phyloP scores from a whole-genome alignment of 2,888 invertebrate genomes.

The Tachystola acroxantha region DNA sequence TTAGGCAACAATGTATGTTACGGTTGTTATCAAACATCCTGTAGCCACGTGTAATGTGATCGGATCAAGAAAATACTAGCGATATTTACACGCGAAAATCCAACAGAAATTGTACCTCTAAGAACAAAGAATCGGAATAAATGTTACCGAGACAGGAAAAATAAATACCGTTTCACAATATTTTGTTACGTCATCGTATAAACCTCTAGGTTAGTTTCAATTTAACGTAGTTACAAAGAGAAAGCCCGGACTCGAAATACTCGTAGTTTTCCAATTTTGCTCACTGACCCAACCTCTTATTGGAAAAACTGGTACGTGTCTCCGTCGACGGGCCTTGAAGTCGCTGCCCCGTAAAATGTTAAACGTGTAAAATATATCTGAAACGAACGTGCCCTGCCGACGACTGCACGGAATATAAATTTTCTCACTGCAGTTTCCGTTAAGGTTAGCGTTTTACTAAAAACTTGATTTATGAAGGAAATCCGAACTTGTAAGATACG shows the following conservation, averaged over 20 bases:
- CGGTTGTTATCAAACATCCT: too few relatives aligned
- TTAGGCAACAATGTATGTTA: too few relatives aligned
- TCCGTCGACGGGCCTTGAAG: conserved; percentile 6
- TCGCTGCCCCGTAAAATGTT: conserved; percentile 19
- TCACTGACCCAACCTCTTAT: conserved; percentile 20
- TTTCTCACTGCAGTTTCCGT: conserved; percentile 9
- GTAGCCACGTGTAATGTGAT: too few relatives aligned
- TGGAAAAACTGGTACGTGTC: conserved; percentile 18
- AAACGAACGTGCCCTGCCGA: conserved; percentile 25
- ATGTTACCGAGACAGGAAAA: too few relatives aligned
- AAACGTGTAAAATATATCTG: conserved; percentile 24
- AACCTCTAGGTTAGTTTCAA: not conserved
- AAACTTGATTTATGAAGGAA: not conserved
- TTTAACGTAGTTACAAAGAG: not conserved
- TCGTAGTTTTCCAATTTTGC: conserved; percentile 7
- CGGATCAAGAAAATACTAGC: too few relatives aligned
- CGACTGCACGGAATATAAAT: conserved; percentile 25
- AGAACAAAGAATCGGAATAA: too few relatives aligned
- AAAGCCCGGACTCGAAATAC: not conserved
- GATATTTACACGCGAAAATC: too few relatives aligned
- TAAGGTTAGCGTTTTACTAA: not conserved
- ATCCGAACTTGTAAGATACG: not conserved
- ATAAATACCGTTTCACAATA: too few relatives aligned
- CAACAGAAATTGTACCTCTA: too few relatives aligned
- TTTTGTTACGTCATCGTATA: too few relatives aligned